Evolutionary conservation across 2,888 invertebrate species (phyloP), one percentile per base, ranked within the genome.

Genomic region (Antheraea yamamai): DNA sequence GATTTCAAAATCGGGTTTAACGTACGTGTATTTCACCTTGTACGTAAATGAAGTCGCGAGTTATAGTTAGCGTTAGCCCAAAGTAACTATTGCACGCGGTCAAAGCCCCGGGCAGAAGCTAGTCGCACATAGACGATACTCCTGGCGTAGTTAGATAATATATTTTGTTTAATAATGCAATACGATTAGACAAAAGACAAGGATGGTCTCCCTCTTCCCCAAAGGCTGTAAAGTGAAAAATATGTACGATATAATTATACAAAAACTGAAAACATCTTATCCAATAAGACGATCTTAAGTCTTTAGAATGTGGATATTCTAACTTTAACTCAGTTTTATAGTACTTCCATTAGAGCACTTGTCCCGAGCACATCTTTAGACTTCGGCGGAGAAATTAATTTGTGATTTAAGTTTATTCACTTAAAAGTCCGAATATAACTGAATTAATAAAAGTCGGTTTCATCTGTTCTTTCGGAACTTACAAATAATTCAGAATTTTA

Each of bases 381-480:
- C 16, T 66, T 66, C 64, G 70, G 64, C 26, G 16, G 30, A 77
- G 79, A 83, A 85, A 84, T 85, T 81, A 82, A 84, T 85, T 84
- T 81, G 79, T 81, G 83, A 84, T 83, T 83, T 81, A 84, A 86
- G 81, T 84, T 64, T 81, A 83, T 80, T 85, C 82, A 82, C 82
- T 86, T 84, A 81, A 83, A 85, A 83, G 81, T 87, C 78, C 75
- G 78, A 78, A 77, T 79, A 79, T 78, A 82, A 81, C 79, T 81
- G 81, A 86, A 83, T 85, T 84, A 85, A 84, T 86, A 82, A 87
- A 80, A 81, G 80, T 78, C 81, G 81, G 80, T 81, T 83, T 83
- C 79, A 81, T 83, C 80, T 81, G 73, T 35, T 64, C 71, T 47
- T 35, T 55, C 39, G 73, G 81, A 84, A 80, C 81, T 81, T 79